phyloP scores from a whole-genome alignment of 2,797 vertebrate genomes.

The Pseudochirops corinnae region DNA sequence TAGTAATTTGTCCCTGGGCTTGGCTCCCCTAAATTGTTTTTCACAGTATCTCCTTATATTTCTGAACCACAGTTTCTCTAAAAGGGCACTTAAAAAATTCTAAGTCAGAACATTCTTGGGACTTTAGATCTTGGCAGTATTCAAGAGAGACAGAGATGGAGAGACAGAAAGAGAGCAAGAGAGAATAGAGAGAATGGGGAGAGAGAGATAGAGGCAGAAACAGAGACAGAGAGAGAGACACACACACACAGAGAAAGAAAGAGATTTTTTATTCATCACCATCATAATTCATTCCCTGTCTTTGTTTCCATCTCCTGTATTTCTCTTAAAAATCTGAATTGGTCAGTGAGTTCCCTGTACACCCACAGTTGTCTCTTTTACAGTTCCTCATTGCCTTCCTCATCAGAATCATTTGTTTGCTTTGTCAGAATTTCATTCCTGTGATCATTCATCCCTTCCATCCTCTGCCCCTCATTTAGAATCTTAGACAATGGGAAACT shows the following conservation, averaged over 20 bases:
- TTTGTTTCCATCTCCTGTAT: neutral
- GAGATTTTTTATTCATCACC: neutral
- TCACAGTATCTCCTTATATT: neutral
- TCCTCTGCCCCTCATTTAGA: neutral
- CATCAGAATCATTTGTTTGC: neutral
- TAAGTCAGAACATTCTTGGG: neutral
- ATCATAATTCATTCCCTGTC: neutral
- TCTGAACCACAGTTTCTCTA: neutral
- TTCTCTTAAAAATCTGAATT: neutral
- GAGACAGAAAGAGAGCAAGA: neutral
- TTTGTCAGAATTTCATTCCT: neutral
- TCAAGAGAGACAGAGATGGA: neutral
- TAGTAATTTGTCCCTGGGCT: neutral
- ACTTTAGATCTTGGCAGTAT: neutral
- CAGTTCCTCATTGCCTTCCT: neutral
- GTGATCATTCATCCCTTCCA: neutral
- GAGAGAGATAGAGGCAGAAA: neutral
- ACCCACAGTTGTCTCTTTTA: neutral
- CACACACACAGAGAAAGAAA: neutral
- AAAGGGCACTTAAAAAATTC: neutral
- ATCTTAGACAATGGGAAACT: neutral
- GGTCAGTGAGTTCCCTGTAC: neutral
- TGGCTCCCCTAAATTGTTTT: neutral
- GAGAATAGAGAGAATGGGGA: neutral
- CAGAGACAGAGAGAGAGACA: neutral